Conservation (phyloP, 2,888 invertebrate species). For the Pemphredon lugubris region DNA sequence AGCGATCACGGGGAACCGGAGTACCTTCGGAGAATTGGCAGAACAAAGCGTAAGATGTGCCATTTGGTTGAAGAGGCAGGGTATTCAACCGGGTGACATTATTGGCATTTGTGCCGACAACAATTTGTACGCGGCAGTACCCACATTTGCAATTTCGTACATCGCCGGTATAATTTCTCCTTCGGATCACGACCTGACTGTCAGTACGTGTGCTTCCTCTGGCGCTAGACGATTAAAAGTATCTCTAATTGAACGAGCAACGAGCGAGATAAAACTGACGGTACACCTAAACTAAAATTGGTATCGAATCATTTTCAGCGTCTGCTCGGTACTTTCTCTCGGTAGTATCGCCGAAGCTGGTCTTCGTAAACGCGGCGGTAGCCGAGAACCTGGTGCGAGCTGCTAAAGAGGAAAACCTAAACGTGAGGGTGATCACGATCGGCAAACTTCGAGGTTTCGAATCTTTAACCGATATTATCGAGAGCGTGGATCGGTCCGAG, state of each 20-base stretch:
- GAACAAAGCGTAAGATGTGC: constrained; percentile 68
- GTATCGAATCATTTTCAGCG: constrained; percentile 7
- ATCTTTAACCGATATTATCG: constrained; percentile 30
- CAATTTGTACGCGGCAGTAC: constrained; percentile 63
- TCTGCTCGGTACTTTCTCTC: constrained; percentile 23
- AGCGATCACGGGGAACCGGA: constrained; percentile 51
- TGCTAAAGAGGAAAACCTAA: constrained; percentile 23
- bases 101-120: constrained; percentile 67
- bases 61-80: constrained; percentile 68
- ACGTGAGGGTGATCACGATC: constrained; percentile 41
- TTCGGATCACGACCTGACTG: constrained; percentile 24
- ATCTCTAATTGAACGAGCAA: too few relatives aligned
- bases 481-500: constrained; percentile 4
- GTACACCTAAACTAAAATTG: too few relatives aligned
- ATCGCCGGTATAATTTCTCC: constrained; percentile 15
- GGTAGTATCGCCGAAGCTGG: constrained; percentile 38
- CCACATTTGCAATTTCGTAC: constrained; percentile 39
- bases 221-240: too few relatives aligned
- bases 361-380: constrained; percentile 31
- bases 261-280: too few relatives aligned
- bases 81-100: constrained; percentile 62
- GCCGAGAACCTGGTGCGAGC: constrained; percentile 27
- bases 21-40: constrained; percentile 63
- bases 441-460: constrained; percentile 23
- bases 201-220: constrained; percentile 6